These are phyloP conservation scores for Drosophila merina DNA, from an alignment of 2,888 invertebrate genomes.

Conservation along the genomic window DNA sequence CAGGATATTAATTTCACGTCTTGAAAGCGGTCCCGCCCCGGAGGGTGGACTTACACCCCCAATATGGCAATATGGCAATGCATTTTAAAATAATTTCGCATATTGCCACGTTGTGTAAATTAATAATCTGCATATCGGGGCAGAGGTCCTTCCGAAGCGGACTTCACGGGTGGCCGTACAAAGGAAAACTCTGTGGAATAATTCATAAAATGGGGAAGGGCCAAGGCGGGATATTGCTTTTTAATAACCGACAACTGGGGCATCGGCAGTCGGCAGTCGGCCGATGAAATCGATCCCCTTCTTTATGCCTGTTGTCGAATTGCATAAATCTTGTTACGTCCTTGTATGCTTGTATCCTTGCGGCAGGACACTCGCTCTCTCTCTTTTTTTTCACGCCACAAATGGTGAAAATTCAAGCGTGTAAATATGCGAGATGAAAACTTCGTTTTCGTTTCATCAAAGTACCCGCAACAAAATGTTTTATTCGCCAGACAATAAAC, in stretches of 20 bases:
- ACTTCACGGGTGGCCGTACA: constrained; percentile 4
- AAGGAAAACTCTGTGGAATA: constrained; percentile 30
- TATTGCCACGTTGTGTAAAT: constrained; percentile 60
- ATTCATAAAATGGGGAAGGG: constrained; percentile 28
- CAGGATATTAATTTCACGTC: constrained; percentile 59
- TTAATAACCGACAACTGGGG: constrained; percentile 36
- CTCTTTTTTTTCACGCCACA: background rate
- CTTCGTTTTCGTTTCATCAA: constrained; percentile 39
- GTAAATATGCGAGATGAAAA: constrained; percentile 21
- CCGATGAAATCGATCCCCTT: constrained; percentile 36
- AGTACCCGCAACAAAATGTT: constrained; percentile 43
- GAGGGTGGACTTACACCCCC: background rate
- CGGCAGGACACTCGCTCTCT: background rate
- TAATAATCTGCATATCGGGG: constrained; percentile 48
- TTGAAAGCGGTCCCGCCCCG: constrained; percentile 44
- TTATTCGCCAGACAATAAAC: constrained; percentile 45
- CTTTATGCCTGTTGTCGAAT: constrained; percentile 13
- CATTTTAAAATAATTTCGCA: constrained; percentile 47
- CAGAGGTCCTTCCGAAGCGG: background rate
- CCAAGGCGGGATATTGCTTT: constrained; percentile 39
- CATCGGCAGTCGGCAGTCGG: constrained; percentile 5
- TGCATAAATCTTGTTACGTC: constrained; percentile 27
- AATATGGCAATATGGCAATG: constrained; percentile 22
- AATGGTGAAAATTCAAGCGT: constrained; percentile 12
- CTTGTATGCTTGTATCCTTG: constrained; percentile 8